Evolutionary conservation across 1,140 invertebrate species (phyloP), one percentile per base, ranked within the genome.

Genomic region (Formica exsecta): DNA sequence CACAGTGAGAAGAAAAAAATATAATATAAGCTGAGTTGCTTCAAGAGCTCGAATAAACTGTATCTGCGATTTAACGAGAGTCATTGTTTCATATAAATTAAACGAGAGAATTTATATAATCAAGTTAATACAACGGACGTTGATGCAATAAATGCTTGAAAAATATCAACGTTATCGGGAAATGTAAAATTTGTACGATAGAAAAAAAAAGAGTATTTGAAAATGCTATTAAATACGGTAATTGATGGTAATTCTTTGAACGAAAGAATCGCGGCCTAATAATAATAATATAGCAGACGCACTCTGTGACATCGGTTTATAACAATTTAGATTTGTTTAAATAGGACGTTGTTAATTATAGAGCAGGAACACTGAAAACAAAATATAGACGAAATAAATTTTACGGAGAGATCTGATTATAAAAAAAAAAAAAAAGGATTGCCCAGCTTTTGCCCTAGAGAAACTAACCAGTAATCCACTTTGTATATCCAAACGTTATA

Each of bases 401-500:
- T 38, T 41, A 38, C 25, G 19, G 38, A 83, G 32, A 44, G 36
- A n/a, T 13, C 54, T 25, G 57, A 81, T 81, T 57, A 71, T 9
- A 38, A 70, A n/a, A 41, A 68, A 16, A 38, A 70, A 13, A 41
- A 68, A 16, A 73, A 16, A 41, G 29, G 1, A 48, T 48, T 16
- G 16, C 79, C 66, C 25, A 74, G 54, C 68, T 94, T 81, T 88
- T 93, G 62, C 92, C 90, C 88, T 94, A 94, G 91, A 93, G 75
- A 48, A 86, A 81, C 85, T 87, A 90, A 89, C 73, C 77, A 87
- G 22, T 73, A 89, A 80, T 75, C 64, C 77, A 88, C 91, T 93
- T 91, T 94, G 93, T 94, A 94, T 89, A 94, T 89, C 89, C 87
- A 92, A 92, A 92, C 89, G 85, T 89, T 77, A 92, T 92, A 94